phyloP scores from a whole-genome alignment of 2,888 invertebrate genomes.

The Lymantria dispar region DNA sequence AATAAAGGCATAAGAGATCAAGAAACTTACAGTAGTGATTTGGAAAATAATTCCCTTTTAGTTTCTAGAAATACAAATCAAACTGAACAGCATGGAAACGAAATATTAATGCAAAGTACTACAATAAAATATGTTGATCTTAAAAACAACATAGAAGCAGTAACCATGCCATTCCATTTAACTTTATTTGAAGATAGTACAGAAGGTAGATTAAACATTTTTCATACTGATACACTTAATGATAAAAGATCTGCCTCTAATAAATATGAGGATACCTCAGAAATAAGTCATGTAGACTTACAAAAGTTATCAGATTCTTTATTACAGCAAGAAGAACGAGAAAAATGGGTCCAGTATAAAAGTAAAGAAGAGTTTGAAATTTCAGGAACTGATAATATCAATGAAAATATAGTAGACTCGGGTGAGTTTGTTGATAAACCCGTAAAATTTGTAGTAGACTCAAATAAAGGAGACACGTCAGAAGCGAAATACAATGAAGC shows the following conservation, averaged over 20 bases:
- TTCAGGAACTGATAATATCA: not conserved
- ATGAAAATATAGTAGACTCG: not conserved
- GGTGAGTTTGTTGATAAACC: not conserved
- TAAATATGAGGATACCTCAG: not conserved
- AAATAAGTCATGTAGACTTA: slow-evolving; percentile 46
- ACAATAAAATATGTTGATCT: slow-evolving; percentile 4
- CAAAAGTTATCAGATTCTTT: slow-evolving; percentile 59
- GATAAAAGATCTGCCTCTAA: not conserved
- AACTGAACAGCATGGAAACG: slow-evolving; percentile 10
- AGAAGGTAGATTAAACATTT: not conserved
- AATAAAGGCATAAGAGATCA: not conserved
- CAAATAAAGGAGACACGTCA: not conserved
- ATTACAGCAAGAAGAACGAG: slow-evolving; percentile 27
- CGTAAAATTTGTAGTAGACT: not conserved
- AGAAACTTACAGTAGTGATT: slow-evolving; percentile 2
- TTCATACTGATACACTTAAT: not conserved
- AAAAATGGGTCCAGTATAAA: slow-evolving; percentile 2
- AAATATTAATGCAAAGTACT: slow-evolving; percentile 4
- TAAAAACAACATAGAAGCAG: not conserved
- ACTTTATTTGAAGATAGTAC: not conserved
- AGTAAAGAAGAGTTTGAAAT: slow-evolving; percentile 5
- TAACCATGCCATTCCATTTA: not conserved
- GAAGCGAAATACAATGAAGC: not conserved
- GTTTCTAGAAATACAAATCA: not conserved
- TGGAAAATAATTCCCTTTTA: slow-evolving; percentile 4